Evolutionary conservation across 2,113 vertebrate genomes (phyloP).

Genomic region (Callipepla californica): DNA sequence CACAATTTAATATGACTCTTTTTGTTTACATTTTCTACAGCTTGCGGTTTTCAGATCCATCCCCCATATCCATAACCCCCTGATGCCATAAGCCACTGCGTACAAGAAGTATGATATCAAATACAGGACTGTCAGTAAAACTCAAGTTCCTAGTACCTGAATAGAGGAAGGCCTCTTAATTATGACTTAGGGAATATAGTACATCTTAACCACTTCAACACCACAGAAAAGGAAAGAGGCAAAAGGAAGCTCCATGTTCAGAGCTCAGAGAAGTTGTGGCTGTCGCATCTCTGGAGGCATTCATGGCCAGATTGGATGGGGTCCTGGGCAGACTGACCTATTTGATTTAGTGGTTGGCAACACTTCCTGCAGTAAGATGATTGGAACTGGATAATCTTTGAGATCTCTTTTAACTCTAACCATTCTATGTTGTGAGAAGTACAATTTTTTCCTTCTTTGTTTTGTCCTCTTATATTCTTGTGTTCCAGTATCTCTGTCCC

Average conservation of each 20-base stretch:
- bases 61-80: fast-evolving
- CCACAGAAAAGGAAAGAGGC: not conserved
- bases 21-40: not conserved
- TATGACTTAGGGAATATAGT: no score
- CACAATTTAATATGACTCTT: not conserved
- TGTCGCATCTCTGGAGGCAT: no score
- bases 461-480: not conserved
- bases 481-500: not conserved
- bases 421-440: not conserved
- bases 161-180: not conserved
- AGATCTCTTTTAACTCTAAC: no score
- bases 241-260: not conserved
- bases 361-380: no score
- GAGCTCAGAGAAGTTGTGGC: no score
- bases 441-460: not conserved
- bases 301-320: no score
- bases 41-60: not conserved
- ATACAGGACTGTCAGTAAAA: not conserved
- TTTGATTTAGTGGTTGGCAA: no score
- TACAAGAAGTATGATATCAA: fast-evolving
- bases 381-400: no score
- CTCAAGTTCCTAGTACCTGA: not conserved
- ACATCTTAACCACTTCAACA: not conserved
- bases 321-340: no score
- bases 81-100: not conserved